Evolutionary conservation across 1,140 invertebrate species (phyloP).

Genomic region (Amyelois transitella): DNA sequence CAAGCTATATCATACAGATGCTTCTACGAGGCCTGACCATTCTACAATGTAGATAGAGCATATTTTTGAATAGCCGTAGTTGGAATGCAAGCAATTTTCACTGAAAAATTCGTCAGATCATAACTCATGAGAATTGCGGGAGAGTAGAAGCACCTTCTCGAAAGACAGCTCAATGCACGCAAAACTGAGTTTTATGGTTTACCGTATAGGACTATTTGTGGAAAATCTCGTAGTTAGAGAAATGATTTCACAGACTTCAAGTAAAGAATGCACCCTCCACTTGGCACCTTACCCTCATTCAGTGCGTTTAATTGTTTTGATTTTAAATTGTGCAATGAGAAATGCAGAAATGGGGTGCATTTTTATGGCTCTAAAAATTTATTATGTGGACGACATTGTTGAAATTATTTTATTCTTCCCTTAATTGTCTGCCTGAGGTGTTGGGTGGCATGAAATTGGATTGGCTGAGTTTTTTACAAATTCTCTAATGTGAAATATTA

Average conservation of each 20-base stretch:
- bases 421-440: conserved; percentile 1
- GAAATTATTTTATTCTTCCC: background rate
- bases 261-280: conserved; percentile 51
- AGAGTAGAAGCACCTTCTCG: conserved; percentile 30
- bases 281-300: conserved; percentile 41
- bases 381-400: conserved; percentile 2
- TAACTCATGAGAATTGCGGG: conserved; percentile 48
- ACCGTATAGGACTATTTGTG: conserved; percentile 4
- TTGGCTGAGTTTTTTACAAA: too few relatives aligned
- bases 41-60: conserved; percentile 24
- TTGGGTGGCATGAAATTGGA: background rate
- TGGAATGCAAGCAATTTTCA: conserved; percentile 27
- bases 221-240: conserved; percentile 1
- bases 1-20: conserved; percentile 9
- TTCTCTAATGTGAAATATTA: too few relatives aligned
- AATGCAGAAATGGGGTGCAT: conserved; percentile 52
- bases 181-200: conserved; percentile 11
- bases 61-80: conserved; percentile 31
- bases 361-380: conserved; percentile 17
- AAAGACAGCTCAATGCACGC: background rate
- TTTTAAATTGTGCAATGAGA: conserved; percentile 53
- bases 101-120: conserved; percentile 54
- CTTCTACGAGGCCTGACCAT: conserved; percentile 13
- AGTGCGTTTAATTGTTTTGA: conserved; percentile 65
- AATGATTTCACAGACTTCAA: conserved; percentile 39